A percentile compares a stretch with the other conserved stretches of the same genome.
Evolutionary conservation across 2,888 invertebrate genomes (phyloP).

Genomic region (Ennomos fuscantarius): DNA sequence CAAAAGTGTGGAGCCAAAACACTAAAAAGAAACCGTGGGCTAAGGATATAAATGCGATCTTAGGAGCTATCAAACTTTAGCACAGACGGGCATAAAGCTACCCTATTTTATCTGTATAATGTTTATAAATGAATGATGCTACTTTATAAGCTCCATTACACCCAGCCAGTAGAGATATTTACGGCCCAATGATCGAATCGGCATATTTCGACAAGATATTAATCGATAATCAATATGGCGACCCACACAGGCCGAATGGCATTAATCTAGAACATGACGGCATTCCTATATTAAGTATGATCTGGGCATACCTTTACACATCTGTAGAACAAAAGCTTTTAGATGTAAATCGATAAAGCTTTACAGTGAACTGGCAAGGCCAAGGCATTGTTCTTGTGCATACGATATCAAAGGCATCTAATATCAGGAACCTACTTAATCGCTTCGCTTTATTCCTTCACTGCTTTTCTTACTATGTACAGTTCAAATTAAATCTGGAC

Average conservation of each 20-base stretch:
- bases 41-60: too few species aligned
- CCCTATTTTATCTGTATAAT: too few species aligned
- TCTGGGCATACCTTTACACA: slow-evolving; percentile 8
- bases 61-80: too few species aligned
- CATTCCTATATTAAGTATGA: slow-evolving; percentile 21
- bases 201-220: slow-evolving; percentile 25
- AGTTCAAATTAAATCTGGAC: too few species aligned
- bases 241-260: slow-evolving; percentile 24
- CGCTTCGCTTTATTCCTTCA: too few species aligned
- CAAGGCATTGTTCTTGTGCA: neutral
- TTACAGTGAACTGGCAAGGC: neutral
- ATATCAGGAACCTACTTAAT: too few species aligned
- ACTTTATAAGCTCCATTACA: slow-evolving; percentile 13
- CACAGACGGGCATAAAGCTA: too few species aligned
- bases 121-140: too few species aligned
- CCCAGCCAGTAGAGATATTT: slow-evolving; percentile 3
- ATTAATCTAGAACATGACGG: slow-evolving; percentile 28
- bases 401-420: too few species aligned
- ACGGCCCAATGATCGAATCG: slow-evolving; percentile 21
- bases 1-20: too few species aligned
- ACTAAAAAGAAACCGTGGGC: too few species aligned
- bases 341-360: slow-evolving; percentile 2
- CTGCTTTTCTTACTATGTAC: too few species aligned
- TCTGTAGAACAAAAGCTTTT: slow-evolving; percentile 3
- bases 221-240: slow-evolving; percentile 29